Evolutionary conservation across 2,113 vertebrate species (phyloP), one percentile per base, ranked within the genome.

Genomic region (Trinectes maculatus): DNA sequence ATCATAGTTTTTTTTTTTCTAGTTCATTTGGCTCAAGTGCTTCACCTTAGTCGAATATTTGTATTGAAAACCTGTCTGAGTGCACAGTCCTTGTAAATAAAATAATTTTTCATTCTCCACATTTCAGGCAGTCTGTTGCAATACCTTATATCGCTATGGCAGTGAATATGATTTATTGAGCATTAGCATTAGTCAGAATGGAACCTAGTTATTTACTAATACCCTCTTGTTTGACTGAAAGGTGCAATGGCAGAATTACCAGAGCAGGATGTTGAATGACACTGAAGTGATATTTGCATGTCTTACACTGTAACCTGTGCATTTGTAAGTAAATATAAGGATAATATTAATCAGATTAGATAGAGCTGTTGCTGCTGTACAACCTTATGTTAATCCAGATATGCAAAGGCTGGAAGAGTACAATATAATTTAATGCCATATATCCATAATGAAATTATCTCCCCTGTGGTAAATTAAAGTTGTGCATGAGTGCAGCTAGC

Each of bases 141-240:
- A 2, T 34, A 9, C 8, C 2, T 34, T 34, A n/a, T 34, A 34
- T 34, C 10, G 8, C 8, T 11, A 34, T 6, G 8, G 8, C 33
- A 34, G 10, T 34, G 33, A 34, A 34, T 8, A 34, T 5, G 29
- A 31, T 31, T 31, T 34, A 34, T 34, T 2, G 33, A 34, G 11
- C 31, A n/a, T n/a, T n/a, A 22, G 31, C 8, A 58, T 31, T 70
- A 16, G 39, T 22, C 6, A 8, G 59, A 11, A 47, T 22, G 22
- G 47, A 22, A 11, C 48, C 43, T 28, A 63, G 63, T 64, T 56
- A 76, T 52, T 52, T 22, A 62, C 48, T 28, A 12, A 28, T 46
- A 22, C 59, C 44, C 26, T 72, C 44, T 10, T 59, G 53, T 15
- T 55, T 4, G 31, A 18, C 28, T 53, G 37, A 1, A 22, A 63